Base-by-base conservation (phyloP, 2,888 invertebrate species). In the Parnassius smintheus region DNA sequence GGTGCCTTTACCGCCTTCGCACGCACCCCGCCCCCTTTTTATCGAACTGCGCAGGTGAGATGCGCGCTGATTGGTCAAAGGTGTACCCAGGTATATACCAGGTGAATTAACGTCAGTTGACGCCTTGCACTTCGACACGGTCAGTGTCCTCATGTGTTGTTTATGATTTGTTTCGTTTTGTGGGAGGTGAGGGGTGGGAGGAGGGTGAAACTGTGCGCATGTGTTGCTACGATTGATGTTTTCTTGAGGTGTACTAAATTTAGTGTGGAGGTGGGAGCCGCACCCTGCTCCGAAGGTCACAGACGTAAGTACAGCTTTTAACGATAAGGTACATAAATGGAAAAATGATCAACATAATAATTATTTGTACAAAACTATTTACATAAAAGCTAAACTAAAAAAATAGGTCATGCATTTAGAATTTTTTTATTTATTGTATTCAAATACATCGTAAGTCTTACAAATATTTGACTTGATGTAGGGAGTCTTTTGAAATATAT, bases 191-290 rank as follows among this genome's bases (percentile, higher is more conserved):
- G 64, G 69, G 71, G 70, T 18, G 66, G 67, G 62, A 64, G 60
- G 66, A 35, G 59, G 64, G 69, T 70, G 70, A 78, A 77, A 78
- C 76, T 79, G 87, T 91, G 91, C 90, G 91, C 91, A 91, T 91
- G 91, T 91, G 90, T 90, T 81, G 83, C 73, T 76, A 76, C 82
- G 84, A 91, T 91, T 91, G 91, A 91, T 89, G 89, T 91, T 90
- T 89, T 80, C 88, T 88, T 89, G 90, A 91, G 91, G 91, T 89
- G 88, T 77, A 82, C 87, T 88, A 86, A 86, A 88, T 90, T 85
- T 86, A 86, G 89, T 77, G 70, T 68, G 73, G 76, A 84, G 88
- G 87, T 86, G 83, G 83, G 83, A 52, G 86, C 81, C 79, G 80
- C 82, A 83, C 80, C 86, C 87, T 81, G 68, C 66, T 58, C 54